Conservation (phyloP, 1,140 invertebrate genomes). For the Zaprionus nigranus region DNA sequence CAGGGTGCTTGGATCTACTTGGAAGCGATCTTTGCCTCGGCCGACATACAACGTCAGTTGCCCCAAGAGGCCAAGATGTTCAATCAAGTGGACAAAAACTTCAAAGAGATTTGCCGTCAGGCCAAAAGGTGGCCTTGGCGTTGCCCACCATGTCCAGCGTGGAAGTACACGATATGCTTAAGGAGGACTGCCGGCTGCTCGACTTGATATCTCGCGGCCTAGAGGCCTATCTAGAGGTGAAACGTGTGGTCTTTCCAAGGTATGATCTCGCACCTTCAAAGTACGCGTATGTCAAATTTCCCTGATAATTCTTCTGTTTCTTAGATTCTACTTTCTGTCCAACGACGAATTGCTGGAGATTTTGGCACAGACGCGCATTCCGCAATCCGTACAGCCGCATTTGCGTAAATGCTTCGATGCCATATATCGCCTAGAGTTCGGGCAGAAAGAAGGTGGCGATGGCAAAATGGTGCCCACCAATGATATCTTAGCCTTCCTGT, state of each 20-base stretch:
- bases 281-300: no score
- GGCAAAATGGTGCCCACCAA: conserved; percentile 86
- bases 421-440: conserved; percentile 92
- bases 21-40: conserved; percentile 95
- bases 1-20: conserved; percentile 95
- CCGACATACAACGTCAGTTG: conserved; percentile 94
- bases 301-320: background rate
- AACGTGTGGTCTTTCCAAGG: conserved; percentile 94
- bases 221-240: conserved; percentile 93
- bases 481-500: conserved; percentile 94
- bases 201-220: conserved; percentile 93
- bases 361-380: conserved; percentile 94
- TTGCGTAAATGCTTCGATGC: conserved; percentile 96
- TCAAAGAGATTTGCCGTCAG: conserved; percentile 93
- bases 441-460: conserved; percentile 84
- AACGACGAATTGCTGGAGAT: conserved; percentile 97
- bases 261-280: conserved; percentile 15
- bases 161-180: conserved; percentile 89
- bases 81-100: conserved; percentile 92
- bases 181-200: conserved; percentile 90
- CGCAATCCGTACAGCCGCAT: conserved; percentile 94
- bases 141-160: conserved; percentile 88
- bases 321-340: conserved; percentile 94
- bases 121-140: conserved; percentile 90
- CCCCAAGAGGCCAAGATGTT: conserved; percentile 94